Evolutionary conservation across 2,888 invertebrate genomes (phyloP).

Genomic region (Ypsolopha scabrella): DNA sequence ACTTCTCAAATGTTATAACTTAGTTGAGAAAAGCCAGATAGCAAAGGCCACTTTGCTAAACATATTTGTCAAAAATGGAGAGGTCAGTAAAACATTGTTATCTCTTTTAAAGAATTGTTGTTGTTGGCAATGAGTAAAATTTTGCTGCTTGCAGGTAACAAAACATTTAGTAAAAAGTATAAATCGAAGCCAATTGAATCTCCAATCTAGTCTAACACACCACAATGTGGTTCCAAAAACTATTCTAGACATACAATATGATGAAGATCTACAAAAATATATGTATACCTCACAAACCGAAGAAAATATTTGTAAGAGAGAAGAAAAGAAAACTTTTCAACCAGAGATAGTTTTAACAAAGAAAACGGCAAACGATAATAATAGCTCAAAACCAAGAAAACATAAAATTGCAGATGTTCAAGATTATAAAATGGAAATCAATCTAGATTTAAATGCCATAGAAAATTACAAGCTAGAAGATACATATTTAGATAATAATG

Average conservation of each 20-base stretch:
- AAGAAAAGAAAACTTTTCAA: neutral
- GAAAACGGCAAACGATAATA: neutral
- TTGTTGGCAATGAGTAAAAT: neutral
- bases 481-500: neutral
- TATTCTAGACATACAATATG: neutral
- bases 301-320: neutral
- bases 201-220: neutral
- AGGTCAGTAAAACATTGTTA: conserved; percentile 13
- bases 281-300: neutral
- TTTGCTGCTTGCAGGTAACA: neutral
- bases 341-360: neutral
- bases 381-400: neutral
- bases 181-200: neutral
- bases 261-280: conserved; percentile 1
- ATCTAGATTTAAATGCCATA: neutral
- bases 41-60: conserved; percentile 22
- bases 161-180: neutral
- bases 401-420: neutral
- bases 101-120: neutral
- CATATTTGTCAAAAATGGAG: conserved; percentile 21
- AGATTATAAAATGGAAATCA: neutral
- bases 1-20: conserved; percentile 18
- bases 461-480: neutral
- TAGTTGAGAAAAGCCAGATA: conserved; percentile 21
- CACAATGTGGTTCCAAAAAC: neutral